Base-by-base conservation (phyloP, 2,797 vertebrate species). In the Microctenopoma lineatum region DNA sequence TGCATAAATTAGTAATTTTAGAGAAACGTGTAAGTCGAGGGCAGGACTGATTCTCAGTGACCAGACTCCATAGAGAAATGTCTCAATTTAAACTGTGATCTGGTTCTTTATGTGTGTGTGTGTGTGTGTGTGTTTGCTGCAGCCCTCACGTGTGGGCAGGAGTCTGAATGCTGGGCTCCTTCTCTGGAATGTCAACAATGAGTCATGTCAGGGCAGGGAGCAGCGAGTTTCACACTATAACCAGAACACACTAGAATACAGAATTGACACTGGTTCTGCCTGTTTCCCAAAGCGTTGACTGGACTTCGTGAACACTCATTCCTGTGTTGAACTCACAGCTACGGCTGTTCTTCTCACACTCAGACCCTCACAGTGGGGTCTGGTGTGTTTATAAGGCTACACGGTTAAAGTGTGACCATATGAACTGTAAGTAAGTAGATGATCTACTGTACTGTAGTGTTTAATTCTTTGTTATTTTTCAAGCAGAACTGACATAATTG, bases 111-210 rank as follows among this genome's bases (percentile, higher is more conserved):
- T 58, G 34, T 27, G 46, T 52, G 42, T 66, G 11, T 27, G 25
- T 67, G 59, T 32, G 16, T 60, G 55, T 48, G 34, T 41, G 45
- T 53, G 64, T 61, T 39, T 62, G 42, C 4, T 13, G 36, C 36
- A 36, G 36, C 36, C 36, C 8, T 36, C 36, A 36, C 36, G 15
- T 18, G 71, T 70, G 58, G 53, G 85, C 53, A 73, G 32, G 55
- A 52, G 59, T 63, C 21, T 16, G 75, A 75, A 77, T 59, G 13
- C 54, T 54, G 53, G 4, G 4, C 41, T 57, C 53, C 7, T 10
- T 47, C 59, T 77, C 63, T 44, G 76, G 84, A 84, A 88, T 87
- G 82, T 81, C 68, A 81, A 76, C 77, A 80, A 13, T 73, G 60
- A 83, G 18, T 83, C 75, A 51, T 0, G 48, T 29, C 14, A 0